These are phyloP conservation scores for Gymnocephalus cernua DNA, from an alignment of 2,113 vertebrate species.

Conservation along the genomic window DNA sequence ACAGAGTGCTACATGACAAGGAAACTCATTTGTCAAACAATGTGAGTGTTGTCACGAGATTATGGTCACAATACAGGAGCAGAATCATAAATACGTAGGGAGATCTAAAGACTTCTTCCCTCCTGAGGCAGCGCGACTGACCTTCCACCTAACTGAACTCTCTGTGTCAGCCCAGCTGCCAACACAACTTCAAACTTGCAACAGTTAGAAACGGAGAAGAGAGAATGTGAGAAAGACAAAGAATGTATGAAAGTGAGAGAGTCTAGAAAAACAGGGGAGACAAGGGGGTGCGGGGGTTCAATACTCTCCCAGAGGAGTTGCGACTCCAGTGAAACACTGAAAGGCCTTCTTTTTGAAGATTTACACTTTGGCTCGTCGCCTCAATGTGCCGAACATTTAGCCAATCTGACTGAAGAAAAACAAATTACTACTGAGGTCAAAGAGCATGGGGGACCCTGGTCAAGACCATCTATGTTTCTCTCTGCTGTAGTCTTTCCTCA, in stretches of 20 bases:
- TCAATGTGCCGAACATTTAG: slow-evolving; percentile 74
- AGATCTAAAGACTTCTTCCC: slow-evolving; percentile 54
- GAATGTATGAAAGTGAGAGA: slow-evolving; percentile 28
- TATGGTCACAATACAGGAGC: slow-evolving; percentile 64
- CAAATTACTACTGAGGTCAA: slow-evolving; percentile 75
- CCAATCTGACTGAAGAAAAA: slow-evolving; percentile 79
- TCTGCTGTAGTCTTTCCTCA: slow-evolving; percentile 56
- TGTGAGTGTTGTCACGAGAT: slow-evolving; percentile 49
- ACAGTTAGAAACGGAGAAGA: slow-evolving; percentile 17
- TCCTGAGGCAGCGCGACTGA: slow-evolving; percentile 48
- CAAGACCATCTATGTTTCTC: slow-evolving; percentile 73
- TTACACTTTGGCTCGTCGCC: slow-evolving; percentile 74
- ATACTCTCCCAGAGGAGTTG: slow-evolving; percentile 58
- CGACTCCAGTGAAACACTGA: slow-evolving; percentile 56
- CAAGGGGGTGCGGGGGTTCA: slow-evolving; percentile 30
- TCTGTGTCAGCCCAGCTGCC: slow-evolving; percentile 39
- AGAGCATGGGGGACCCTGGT: slow-evolving; percentile 71
- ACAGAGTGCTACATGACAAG: slow-evolving; percentile 40
- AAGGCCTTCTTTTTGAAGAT: slow-evolving; percentile 67
- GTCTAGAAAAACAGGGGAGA: slow-evolving; percentile 20
- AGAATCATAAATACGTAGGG: slow-evolving; percentile 55
- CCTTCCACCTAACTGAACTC: slow-evolving; percentile 62
- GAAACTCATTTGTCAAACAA: slow-evolving; percentile 73
- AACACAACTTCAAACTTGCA: slow-evolving; percentile 56
- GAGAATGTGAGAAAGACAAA: slow-evolving; percentile 52